Conservation (phyloP, 1,140 invertebrate genomes). For the Rhyzopertha dominica region DNA sequence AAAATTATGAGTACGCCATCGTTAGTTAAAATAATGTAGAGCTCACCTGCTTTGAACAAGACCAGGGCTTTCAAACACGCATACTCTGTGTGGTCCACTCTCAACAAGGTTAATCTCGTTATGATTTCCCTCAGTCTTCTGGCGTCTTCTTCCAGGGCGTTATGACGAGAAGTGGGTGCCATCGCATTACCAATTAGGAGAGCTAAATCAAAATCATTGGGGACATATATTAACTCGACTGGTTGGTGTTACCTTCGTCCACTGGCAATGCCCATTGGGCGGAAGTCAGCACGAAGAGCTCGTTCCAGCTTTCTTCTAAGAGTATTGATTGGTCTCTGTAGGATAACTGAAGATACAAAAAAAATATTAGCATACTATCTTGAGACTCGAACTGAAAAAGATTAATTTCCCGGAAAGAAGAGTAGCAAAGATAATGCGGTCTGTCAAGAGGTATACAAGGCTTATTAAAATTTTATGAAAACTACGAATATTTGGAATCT, state of each 20-base stretch:
- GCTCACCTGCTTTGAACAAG: conserved; percentile 73
- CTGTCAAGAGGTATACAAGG: no score
- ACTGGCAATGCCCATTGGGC: conserved; percentile 73
- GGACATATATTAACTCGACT: conserved; percentile 10
- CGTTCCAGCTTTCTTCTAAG: conserved; percentile 74
- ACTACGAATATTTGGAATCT: no score
- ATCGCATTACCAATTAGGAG: conserved; percentile 41
- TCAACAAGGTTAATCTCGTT: conserved; percentile 57
- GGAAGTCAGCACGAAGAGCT: conserved; percentile 77
- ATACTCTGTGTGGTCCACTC: conserved; percentile 77
- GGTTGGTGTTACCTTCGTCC: conserved; percentile 57
- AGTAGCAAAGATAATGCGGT: no score
- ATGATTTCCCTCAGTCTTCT: conserved; percentile 53
- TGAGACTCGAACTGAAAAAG: no score
- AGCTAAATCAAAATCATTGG: conserved; percentile 30
- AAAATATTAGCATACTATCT: neutral
- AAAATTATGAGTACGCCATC: neutral
- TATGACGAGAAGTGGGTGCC: conserved; percentile 40
- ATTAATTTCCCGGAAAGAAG: no score
- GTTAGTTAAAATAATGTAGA: conserved; percentile 5
- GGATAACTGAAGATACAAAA: conserved; percentile 52
- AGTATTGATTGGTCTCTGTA: conserved; percentile 66
- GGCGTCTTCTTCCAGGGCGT: conserved; percentile 44
- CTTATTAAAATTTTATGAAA: neutral
- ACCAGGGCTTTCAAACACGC: conserved; percentile 78